Percentiles rank a stretch among this genome's conserved stretches.
Conservation (phyloP, 2,888 invertebrate genomes). For the Lottia gigantea region DNA sequence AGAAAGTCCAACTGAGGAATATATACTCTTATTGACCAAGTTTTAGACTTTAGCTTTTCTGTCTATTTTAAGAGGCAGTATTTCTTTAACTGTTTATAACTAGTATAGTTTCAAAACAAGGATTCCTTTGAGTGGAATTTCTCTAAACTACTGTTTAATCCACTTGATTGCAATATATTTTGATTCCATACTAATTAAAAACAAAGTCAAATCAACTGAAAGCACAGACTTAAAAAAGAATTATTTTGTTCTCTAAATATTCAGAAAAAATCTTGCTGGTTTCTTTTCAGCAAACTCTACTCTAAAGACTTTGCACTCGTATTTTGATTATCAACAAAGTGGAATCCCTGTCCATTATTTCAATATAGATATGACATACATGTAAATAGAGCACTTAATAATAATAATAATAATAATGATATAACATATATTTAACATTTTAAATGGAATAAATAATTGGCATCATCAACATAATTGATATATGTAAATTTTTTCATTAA, state of each 20-base stretch:
- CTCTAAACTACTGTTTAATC: too few species aligned
- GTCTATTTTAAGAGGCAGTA: too few species aligned
- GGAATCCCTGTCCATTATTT: background rate
- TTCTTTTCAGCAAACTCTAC: too few species aligned
- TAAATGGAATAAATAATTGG: background rate
- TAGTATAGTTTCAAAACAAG: too few species aligned
- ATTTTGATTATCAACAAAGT: background rate
- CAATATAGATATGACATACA: background rate
- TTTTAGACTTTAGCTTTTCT: too few species aligned
- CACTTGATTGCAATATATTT: too few species aligned
- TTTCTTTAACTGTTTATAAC: too few species aligned
- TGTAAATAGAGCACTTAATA: conserved; percentile 4
- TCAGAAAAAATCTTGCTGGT: too few species aligned
- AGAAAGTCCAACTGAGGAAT: too few species aligned
- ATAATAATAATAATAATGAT: conserved; percentile 9
- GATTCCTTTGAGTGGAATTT: too few species aligned
- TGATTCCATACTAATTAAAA: background rate
- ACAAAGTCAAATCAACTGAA: background rate
- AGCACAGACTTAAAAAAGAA: background rate
- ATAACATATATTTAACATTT: background rate
- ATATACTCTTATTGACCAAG: too few species aligned
- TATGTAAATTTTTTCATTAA: background rate
- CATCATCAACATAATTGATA: background rate
- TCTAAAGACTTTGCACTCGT: background rate
- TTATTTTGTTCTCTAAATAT: background rate